Conservation (phyloP, 2,113 vertebrate genomes). For the Calonectris borealis region DNA sequence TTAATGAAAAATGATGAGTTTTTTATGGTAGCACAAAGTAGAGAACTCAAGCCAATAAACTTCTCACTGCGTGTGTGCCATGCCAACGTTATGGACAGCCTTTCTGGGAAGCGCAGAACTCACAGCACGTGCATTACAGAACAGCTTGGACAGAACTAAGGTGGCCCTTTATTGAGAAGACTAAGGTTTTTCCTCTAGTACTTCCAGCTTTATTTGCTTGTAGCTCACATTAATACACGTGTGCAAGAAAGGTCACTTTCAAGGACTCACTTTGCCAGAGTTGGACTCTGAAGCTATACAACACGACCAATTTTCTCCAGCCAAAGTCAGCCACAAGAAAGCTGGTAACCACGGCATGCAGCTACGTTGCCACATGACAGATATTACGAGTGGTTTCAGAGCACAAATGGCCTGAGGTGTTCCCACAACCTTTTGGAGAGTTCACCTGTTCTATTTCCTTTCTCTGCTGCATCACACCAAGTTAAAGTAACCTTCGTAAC, state of each 20-base stretch:
- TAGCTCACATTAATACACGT: not conserved
- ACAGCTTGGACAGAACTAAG: not conserved
- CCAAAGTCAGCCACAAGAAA: not conserved
- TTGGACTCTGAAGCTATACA: not conserved
- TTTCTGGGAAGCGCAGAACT: not conserved
- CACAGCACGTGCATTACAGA: not conserved
- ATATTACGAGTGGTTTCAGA: not conserved
- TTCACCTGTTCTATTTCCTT: not conserved
- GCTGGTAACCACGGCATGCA: not conserved
- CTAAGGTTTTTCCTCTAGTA: not conserved
- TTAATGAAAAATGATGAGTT: not conserved
- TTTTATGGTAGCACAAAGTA: not conserved
- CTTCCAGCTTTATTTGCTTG: not conserved
- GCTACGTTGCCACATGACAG: not conserved
- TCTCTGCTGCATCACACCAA: not conserved
- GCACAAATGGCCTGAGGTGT: not conserved
- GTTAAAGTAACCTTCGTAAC: not conserved
- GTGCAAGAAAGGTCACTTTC: not conserved
- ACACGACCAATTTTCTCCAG: not conserved
- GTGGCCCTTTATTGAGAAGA: not conserved
- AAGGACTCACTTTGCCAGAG: not conserved
- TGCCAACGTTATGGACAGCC: not conserved
- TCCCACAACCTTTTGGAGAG: not conserved
- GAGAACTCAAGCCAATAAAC: not conserved
- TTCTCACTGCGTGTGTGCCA: not conserved